Percentiles rank a stretch among this genome's conserved stretches.
Evolutionary conservation across 2,888 invertebrate species (phyloP).

Genomic region (Sclerodermus sp.): DNA sequence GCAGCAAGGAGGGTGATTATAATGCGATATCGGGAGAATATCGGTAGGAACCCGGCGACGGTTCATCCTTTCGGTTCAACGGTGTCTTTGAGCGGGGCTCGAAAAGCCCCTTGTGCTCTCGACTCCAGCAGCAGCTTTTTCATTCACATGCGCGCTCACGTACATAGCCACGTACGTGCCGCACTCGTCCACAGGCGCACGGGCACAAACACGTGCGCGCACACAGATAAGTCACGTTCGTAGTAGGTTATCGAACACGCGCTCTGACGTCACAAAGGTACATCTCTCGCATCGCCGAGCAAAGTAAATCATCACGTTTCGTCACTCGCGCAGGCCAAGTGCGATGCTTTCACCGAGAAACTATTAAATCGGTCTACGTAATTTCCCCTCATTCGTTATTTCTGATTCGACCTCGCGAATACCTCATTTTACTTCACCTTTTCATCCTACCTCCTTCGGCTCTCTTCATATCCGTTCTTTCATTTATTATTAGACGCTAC

Average conservation of each 20-base stretch:
- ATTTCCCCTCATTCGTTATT: no score
- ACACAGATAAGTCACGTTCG: slow-evolving; percentile 12
- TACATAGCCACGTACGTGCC: no score
- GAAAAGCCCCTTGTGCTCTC: background rate
- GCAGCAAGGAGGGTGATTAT: no score
- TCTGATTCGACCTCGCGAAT: no score
- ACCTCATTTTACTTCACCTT: no score
- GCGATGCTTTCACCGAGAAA: slow-evolving; percentile 16
- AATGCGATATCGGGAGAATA: no score
- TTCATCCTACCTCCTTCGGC: no score
- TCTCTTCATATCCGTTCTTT: no score
- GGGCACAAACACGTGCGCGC: background rate
- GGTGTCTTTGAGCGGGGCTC: slow-evolving; percentile 26
- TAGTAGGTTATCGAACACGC: slow-evolving; percentile 43
- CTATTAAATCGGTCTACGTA: slow-evolving; percentile 8
- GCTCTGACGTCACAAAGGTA: slow-evolving; percentile 54
- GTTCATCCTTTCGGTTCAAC: slow-evolving; percentile 8
- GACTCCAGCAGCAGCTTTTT: slow-evolving; percentile 14
- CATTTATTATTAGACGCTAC: no score
- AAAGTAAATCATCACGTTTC: slow-evolving; percentile 48
- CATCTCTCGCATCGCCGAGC: slow-evolving; percentile 52
- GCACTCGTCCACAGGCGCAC: no score
- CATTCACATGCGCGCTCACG: slow-evolving; percentile 23
- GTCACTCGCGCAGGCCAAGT: slow-evolving; percentile 42
- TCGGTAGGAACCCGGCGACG: no score